phyloP scores from a whole-genome alignment of 2,888 invertebrate genomes.

The Drosophila percnosoma region DNA sequence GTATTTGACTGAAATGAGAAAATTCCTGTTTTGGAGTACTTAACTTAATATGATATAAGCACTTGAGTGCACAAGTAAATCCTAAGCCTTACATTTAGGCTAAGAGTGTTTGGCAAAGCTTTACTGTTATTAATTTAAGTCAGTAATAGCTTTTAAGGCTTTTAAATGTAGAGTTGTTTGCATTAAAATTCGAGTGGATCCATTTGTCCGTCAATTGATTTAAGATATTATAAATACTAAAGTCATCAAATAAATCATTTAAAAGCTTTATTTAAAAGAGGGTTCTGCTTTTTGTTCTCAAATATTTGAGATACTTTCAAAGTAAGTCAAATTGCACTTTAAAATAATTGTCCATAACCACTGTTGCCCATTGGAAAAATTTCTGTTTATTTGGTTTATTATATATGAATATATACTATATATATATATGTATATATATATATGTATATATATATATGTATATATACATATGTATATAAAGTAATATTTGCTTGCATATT shows the following conservation, averaged over 20 bases:
- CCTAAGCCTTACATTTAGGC: neutral
- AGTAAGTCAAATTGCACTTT: rapidly evolving
- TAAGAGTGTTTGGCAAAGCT: neutral
- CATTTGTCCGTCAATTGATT: neutral
- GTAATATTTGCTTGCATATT: neutral
- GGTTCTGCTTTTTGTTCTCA: neutral
- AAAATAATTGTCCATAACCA: neutral
- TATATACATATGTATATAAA: no score
- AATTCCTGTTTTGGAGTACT: neutral
- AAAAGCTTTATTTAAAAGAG: neutral
- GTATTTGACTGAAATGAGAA: neutral
- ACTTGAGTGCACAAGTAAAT: neutral
- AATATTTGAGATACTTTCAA: neutral
- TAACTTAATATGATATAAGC: neutral
- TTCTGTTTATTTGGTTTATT: neutral
- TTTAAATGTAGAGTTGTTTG: neutral
- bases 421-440: no score
- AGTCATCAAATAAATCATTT: neutral
- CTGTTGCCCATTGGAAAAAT: neutral
- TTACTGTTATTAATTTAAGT: neutral
- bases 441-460: no score
- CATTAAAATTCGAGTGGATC: neutral
- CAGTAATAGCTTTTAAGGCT: neutral
- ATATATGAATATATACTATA: neutral
- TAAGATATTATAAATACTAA: neutral